Evolutionary conservation across 2,797 vertebrate genomes (phyloP), one percentile per base, ranked within the genome.

Genomic region (Rhabdophis nuchalis): DNA sequence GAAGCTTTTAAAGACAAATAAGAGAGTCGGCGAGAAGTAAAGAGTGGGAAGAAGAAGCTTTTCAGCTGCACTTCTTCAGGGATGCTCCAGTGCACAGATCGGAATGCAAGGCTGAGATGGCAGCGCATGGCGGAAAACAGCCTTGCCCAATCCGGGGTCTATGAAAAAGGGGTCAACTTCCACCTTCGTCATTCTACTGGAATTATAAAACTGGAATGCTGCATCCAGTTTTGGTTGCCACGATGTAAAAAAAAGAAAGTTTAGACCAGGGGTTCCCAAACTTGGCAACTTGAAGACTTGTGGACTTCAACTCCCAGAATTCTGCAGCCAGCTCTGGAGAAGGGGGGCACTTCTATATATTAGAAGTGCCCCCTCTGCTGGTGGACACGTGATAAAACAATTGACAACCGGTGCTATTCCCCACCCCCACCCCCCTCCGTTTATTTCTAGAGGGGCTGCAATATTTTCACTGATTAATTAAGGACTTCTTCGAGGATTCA

Each of bases 311-410:
- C n/a, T n/a, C n/a, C n/a, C n/a, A n/a, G n/a, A n/a, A n/a, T n/a
- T n/a, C n/a, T n/a, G n/a, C n/a, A n/a, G n/a, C n/a, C n/a, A n/a
- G n/a, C n/a, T n/a, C n/a, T n/a, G n/a, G n/a, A n/a, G n/a, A n/a
- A n/a, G n/a, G n/a, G n/a, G n/a, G n/a, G n/a, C n/a, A n/a, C n/a
- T n/a, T n/a, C n/a, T n/a, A n/a, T 58, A 93, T 41, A 89, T 64
- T 1, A 18, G 92, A 89, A 93, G 87, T 89, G 23, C 96, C 95
- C 96, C 96, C 96, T 95, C 95, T 96, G 93, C 96, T 96, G 96
- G 95, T 32, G 95, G 61, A 36, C 88, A 87, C 87, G 64, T 91
- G 90, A 89, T 54, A 93, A 68, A 95, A 88, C 94, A 95, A 88
- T 92, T 91, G 82, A 20, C 89, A 90, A 7, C 41, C 8, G 1